phyloP scores from a whole-genome alignment of 1,140 invertebrate species.

The Batillaria attramentaria region DNA sequence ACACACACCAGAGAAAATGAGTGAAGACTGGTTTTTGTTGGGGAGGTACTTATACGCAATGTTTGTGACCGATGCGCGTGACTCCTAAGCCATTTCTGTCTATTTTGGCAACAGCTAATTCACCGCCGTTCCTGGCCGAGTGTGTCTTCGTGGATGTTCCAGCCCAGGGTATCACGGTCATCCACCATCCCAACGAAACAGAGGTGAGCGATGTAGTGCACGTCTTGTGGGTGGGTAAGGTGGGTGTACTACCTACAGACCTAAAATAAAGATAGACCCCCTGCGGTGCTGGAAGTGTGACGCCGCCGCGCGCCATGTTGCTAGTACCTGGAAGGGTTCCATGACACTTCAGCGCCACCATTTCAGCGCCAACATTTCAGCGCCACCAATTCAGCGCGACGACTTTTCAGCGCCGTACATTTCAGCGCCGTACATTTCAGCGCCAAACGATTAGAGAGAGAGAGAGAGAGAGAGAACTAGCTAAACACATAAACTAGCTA shows the following conservation, averaged over 20 bases:
- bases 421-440: no score
- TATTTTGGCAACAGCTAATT: not conserved
- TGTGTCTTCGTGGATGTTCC: not conserved
- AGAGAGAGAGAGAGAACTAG: no score
- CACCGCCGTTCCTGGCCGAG: not conserved
- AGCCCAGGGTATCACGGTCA: conserved; percentile 4
- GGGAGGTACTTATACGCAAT: not conserved
- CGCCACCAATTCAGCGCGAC: no score
- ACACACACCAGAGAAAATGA: not conserved
- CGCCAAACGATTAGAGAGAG: no score
- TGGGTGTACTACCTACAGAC: not conserved
- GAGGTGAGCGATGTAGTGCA: not conserved
- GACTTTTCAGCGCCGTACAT: no score
- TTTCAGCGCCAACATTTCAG: no score
- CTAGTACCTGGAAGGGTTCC: no score
- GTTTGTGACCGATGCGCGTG: not conserved
- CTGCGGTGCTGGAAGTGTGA: no score
- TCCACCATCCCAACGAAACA: not conserved
- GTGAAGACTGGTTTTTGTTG: not conserved
- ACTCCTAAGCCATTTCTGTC: not conserved
- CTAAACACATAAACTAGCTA: no score
- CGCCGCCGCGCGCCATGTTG: no score
- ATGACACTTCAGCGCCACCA: no score
- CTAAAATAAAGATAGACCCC: no score
- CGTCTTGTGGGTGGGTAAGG: not conserved